These are phyloP conservation scores for Sardinella longiceps DNA, from an alignment of 2,797 vertebrate species.

Conservation along the genomic window DNA sequence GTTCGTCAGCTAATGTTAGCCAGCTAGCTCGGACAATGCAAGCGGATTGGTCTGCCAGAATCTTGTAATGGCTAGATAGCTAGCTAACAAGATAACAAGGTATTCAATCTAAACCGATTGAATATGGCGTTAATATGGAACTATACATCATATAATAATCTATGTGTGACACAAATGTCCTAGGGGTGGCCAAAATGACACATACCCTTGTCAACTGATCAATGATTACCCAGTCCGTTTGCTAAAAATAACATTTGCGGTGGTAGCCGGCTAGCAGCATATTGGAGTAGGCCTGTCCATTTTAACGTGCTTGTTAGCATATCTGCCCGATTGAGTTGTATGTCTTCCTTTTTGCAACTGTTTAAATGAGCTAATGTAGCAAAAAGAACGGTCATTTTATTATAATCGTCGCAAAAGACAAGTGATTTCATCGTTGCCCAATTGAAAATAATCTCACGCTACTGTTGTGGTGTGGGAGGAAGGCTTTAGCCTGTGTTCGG, in stretches of 20 bases:
- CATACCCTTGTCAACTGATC: not conserved
- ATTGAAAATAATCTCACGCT: not conserved
- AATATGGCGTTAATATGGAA: not conserved
- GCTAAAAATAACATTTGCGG: conserved; percentile 22
- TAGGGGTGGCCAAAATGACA: not conserved
- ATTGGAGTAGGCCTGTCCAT: conserved; percentile 10
- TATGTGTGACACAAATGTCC: not conserved
- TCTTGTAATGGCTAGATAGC: not conserved
- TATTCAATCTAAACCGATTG: not conserved
- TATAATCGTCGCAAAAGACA: not conserved
- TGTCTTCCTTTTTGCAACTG: not conserved
- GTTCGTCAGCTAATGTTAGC: conserved; percentile 12
- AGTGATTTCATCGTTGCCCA: too few species aligned
- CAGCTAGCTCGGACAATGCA: conserved; percentile 3
- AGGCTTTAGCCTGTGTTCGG: not conserved
- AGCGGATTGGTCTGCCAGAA: not conserved
- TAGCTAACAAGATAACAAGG: conserved; percentile 6
- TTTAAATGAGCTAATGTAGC: not conserved
- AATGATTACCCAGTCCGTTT: not conserved
- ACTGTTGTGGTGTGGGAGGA: not conserved
- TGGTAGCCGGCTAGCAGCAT: not conserved
- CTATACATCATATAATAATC: not conserved
- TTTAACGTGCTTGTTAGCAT: conserved; percentile 12
- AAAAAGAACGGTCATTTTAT: not conserved
- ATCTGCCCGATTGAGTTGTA: not conserved